Conservation (phyloP, 2,888 invertebrate genomes). For the Netelia inedita region DNA sequence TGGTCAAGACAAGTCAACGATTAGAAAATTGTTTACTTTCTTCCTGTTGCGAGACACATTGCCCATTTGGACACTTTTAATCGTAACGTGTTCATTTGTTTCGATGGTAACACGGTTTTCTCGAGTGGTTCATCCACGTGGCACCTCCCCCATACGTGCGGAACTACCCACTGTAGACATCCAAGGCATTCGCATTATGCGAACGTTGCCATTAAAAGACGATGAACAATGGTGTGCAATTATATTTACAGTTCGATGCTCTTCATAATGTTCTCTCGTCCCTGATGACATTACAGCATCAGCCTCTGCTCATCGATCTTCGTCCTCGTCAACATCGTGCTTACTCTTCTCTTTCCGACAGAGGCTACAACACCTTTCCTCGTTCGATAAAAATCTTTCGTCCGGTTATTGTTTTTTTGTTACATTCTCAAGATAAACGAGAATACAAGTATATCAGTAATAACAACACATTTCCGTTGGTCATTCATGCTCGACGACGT, state of each 20-base stretch:
- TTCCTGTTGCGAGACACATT: too few relatives aligned
- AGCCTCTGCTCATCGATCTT: conserved; percentile 57
- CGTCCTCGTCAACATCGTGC: conserved; percentile 44
- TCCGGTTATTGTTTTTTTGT: neutral
- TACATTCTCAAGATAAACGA: neutral
- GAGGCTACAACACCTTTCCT: neutral
- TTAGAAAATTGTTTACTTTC: too few relatives aligned
- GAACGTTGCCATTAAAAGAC: conserved; percentile 61
- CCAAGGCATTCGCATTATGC: neutral
- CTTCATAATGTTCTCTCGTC: conserved; percentile 49
- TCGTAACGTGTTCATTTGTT: too few relatives aligned
- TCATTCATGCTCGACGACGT: neutral
- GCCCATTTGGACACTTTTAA: too few relatives aligned
- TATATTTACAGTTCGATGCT: conserved; percentile 66
- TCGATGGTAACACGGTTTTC: too few relatives aligned
- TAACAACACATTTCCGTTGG: neutral
- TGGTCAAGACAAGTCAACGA: too few relatives aligned
- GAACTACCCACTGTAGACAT: neutral
- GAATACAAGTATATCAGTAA: neutral
- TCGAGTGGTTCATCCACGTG: too few relatives aligned
- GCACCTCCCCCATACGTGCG: neutral
- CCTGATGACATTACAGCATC: conserved; percentile 52
- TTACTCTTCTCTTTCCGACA: neutral
- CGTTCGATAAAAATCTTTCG: neutral
- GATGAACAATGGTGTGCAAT: conserved; percentile 66